Conservation (phyloP, 2,113 vertebrate genomes). For the Barnardius zonarius region DNA sequence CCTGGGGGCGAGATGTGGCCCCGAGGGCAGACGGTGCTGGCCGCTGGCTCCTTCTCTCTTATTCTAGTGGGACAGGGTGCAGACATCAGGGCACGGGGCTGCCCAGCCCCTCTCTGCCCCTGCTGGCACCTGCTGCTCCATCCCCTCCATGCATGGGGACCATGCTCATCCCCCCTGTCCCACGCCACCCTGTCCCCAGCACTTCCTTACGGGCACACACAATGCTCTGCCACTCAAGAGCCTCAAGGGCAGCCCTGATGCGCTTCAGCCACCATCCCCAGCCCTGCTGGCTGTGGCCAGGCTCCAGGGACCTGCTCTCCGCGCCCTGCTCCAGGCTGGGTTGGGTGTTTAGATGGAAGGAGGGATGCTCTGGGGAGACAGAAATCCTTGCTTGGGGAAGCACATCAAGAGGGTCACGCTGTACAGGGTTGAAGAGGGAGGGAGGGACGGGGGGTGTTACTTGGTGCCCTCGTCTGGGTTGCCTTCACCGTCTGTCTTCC, state of each 20-base stretch:
- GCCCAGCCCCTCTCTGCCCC: not conserved
- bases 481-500: constrained; percentile 89
- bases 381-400: constrained; percentile 56
- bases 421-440: constrained; percentile 5
- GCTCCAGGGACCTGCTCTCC: not conserved
- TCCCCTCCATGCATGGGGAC: accelerated
- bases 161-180: not conserved
- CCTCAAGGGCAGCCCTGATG: not conserved
- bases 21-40: not conserved
- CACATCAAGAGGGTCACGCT: constrained; percentile 17
- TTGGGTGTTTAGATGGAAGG: not conserved
- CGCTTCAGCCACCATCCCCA: not conserved
- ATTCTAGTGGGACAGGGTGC: not conserved
- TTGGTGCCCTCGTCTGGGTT: constrained; percentile 87
- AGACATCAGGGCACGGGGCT: not conserved
- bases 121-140: not conserved
- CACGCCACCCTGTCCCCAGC: not conserved
- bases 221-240: not conserved
- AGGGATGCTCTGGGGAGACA: constrained; percentile 41
- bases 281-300: not conserved
- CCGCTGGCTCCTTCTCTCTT: not conserved
- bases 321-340: not conserved
- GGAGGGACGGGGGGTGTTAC: constrained; percentile 63
- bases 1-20: accelerated
- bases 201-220: not conserved